These are phyloP conservation scores for Calliopsis andreniformis DNA, from an alignment of 1,140 invertebrate genomes.

Conservation along the genomic window DNA sequence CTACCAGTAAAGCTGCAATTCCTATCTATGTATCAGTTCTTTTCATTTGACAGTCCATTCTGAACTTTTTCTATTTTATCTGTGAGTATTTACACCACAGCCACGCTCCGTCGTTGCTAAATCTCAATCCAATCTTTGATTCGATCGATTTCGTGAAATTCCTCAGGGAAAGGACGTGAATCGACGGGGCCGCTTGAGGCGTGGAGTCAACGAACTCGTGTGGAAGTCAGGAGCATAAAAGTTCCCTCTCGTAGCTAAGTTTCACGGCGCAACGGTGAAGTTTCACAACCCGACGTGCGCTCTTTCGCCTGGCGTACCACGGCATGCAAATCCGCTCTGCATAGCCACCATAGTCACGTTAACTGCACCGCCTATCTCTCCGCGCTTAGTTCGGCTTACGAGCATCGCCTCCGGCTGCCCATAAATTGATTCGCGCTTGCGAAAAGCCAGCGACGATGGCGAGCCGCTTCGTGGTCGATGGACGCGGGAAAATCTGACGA, in stretches of 20 bases:
- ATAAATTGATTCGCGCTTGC: conserved; percentile 66
- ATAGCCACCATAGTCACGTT: neutral
- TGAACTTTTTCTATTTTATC: too few species aligned
- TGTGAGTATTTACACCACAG: too few species aligned
- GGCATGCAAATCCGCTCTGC: conserved; percentile 59
- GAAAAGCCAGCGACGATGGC: conserved; percentile 3
- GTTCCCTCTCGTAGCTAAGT: conserved; percentile 24
- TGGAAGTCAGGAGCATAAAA: conserved; percentile 25
- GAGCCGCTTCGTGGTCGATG: neutral
- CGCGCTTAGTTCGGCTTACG: conserved; percentile 56
- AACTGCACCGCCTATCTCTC: conserved; percentile 43
- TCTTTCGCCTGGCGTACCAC: conserved; percentile 47
- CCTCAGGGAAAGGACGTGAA: neutral
- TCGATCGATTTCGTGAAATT: neutral
- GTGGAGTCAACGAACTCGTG: conserved; percentile 40
- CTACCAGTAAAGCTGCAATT: too few species aligned
- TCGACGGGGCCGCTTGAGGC: neutral
- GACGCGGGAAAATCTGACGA: too few species aligned
- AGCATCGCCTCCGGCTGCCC: conserved; percentile 54
- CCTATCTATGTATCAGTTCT: too few species aligned
- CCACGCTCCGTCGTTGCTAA: too few species aligned
- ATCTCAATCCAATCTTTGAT: too few species aligned
- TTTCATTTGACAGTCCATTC: too few species aligned
- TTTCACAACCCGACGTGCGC: conserved; percentile 42
- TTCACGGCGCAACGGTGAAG: conserved; percentile 20